Percentiles rank a stretch among this genome's conserved stretches.
Conservation (phyloP, 2,113 vertebrate species). For the Accipiter virgatus region DNA sequence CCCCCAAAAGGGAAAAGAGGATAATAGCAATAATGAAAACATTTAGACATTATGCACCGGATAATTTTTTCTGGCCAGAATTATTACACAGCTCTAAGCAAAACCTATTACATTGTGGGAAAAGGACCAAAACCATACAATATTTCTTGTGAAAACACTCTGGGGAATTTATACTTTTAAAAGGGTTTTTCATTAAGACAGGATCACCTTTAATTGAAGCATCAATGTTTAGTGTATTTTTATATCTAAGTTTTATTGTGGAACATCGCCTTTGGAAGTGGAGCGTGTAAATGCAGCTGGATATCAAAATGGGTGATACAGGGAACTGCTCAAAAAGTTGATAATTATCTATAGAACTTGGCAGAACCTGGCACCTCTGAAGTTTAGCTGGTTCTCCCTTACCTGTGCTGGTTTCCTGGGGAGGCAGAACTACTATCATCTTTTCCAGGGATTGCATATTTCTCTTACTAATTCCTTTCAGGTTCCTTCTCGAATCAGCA, state of each 20-base stretch:
- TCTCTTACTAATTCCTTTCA: neutral
- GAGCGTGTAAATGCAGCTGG: neutral
- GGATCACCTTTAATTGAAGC: neutral
- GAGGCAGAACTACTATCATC: neutral
- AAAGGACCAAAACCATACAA: neutral
- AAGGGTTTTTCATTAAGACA: neutral
- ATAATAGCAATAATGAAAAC: neutral
- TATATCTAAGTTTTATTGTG: neutral
- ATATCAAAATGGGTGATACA: neutral
- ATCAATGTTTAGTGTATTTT: neutral
- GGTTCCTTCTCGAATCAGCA: neutral
- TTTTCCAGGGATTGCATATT: neutral
- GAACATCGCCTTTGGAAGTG: neutral
- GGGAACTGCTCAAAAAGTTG: neutral
- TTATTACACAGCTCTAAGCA: conserved; percentile 3
- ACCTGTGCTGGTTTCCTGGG: neutral
- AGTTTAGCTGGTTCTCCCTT: neutral
- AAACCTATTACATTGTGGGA: conserved; percentile 47
- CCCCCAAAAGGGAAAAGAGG: neutral
- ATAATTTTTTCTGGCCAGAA: neutral
- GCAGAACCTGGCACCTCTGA: neutral
- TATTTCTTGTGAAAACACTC: conserved; percentile 5
- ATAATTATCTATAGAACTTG: neutral
- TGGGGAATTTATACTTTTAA: neutral
- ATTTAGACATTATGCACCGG: neutral